Conservation (phyloP, 2,888 invertebrate species). For the Hanleya hanleyi region DNA sequence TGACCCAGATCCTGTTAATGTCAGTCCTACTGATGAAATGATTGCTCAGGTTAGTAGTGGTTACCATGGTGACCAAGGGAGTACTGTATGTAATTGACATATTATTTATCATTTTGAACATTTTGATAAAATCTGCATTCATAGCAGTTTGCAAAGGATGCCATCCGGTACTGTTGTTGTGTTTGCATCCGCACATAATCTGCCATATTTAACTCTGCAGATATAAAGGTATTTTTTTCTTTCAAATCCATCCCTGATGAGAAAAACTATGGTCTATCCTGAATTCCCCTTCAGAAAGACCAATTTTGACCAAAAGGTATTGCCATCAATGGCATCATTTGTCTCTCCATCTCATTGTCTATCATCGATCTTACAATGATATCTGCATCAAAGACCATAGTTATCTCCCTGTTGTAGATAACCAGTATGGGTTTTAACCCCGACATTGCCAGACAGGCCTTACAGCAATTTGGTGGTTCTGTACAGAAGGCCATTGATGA, state of each 20-base stretch:
- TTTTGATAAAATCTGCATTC: no score
- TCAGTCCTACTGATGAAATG: conserved; percentile 58
- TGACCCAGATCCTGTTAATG: conserved; percentile 51
- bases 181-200: no score
- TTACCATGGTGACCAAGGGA: no score
- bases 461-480: conserved; percentile 46
- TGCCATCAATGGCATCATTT: not conserved
- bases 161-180: no score
- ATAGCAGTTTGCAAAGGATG: no score
- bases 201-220: no score
- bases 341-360: not conserved
- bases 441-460: conserved; percentile 50
- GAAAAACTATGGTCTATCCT: not conserved
- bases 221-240: no score
- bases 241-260: no score
- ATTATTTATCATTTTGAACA: no score
- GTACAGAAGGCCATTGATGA: conserved; percentile 56
- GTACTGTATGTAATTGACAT: no score
- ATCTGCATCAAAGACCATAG: not conserved
- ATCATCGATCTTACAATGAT: not conserved
- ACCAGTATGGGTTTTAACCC: conserved; percentile 60
- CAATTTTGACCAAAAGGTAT: not conserved
- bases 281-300: not conserved
- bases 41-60: conserved; percentile 61
- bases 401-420: conserved; percentile 39